Percentiles rank a stretch among this genome's conserved stretches.
phyloP scores from a whole-genome alignment of 2,113 vertebrate species.

The Cochlearius cochlearius region DNA sequence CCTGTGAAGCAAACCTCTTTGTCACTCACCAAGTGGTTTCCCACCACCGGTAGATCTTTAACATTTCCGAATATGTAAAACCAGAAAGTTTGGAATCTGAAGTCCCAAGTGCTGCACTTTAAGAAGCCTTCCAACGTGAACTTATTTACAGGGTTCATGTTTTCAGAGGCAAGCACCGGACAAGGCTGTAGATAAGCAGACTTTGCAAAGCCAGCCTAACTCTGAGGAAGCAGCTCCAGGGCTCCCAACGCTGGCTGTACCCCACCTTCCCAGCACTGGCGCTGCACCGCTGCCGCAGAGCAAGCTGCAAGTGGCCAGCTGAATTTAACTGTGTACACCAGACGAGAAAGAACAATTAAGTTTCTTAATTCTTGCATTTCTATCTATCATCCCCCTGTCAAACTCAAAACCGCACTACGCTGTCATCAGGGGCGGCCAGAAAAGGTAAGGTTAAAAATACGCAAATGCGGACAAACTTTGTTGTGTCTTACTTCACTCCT shows the following conservation, averaged over 20 bases:
- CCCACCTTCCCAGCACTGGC: neutral
- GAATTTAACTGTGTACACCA: neutral
- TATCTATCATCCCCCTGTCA: neutral
- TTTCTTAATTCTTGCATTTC: neutral
- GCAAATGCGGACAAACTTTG: rapidly evolving
- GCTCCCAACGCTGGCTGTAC: too few species aligned
- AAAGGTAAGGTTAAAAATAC: neutral
- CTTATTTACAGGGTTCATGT: neutral
- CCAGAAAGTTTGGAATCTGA: neutral
- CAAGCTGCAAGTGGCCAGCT: neutral
- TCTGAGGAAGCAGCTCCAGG: neutral
- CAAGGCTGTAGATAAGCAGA: rapidly evolving
- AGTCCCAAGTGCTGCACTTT: neutral
- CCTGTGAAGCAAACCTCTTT: neutral
- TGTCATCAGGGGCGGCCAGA: neutral
- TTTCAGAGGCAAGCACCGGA: neutral
- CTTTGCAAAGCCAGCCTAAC: neutral
- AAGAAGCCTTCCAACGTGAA: neutral
- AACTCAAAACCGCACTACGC: neutral
- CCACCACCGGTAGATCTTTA: neutral
- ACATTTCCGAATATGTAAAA: neutral
- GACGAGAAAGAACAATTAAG: rapidly evolving
- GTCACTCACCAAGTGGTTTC: neutral
- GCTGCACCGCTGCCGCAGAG: neutral
- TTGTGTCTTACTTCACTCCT: neutral